Evolutionary conservation across 2,888 invertebrate genomes (phyloP).

Genomic region (Ligdia adustata): DNA sequence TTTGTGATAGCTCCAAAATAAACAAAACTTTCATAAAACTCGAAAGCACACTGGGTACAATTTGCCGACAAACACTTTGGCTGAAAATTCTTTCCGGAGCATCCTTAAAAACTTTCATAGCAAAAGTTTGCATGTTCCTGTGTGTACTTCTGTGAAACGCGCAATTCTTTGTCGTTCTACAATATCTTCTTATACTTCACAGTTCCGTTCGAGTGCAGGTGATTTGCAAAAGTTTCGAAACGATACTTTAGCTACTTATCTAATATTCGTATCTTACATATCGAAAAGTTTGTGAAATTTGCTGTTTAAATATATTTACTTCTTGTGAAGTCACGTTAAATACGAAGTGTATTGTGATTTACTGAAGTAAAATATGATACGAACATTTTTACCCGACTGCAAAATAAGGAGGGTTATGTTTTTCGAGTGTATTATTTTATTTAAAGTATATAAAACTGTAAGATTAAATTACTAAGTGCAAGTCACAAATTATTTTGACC

Average conservation of each 20-base stretch:
- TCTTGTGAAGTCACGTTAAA: too few species aligned
- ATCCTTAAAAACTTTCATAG: constrained; percentile 67
- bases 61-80: constrained; percentile 46
- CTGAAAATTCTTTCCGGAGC: constrained; percentile 48
- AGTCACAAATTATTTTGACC: too few species aligned
- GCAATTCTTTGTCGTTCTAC: constrained; percentile 8
- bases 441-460: too few species aligned
- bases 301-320: too few species aligned
- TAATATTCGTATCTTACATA: neutral
- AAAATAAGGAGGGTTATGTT: too few species aligned
- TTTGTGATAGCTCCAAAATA: neutral
- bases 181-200: constrained; percentile 4
- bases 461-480: too few species aligned
- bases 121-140: constrained; percentile 58
- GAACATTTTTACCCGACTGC: too few species aligned
- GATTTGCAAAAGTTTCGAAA: constrained; percentile 4
- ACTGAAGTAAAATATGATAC: too few species aligned
- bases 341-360: too few species aligned
- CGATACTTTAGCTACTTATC: neutral
- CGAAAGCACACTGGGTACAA: constrained; percentile 26
- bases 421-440: too few species aligned
- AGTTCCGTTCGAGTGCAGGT: constrained; percentile 2
- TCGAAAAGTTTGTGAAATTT: too few species aligned
- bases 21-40: constrained; percentile 31
- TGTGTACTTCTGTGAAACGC: constrained; percentile 36